Percentiles rank a stretch among this genome's conserved stretches.
Conservation (phyloP, 2,888 invertebrate genomes). For the Pterostichus niger region DNA sequence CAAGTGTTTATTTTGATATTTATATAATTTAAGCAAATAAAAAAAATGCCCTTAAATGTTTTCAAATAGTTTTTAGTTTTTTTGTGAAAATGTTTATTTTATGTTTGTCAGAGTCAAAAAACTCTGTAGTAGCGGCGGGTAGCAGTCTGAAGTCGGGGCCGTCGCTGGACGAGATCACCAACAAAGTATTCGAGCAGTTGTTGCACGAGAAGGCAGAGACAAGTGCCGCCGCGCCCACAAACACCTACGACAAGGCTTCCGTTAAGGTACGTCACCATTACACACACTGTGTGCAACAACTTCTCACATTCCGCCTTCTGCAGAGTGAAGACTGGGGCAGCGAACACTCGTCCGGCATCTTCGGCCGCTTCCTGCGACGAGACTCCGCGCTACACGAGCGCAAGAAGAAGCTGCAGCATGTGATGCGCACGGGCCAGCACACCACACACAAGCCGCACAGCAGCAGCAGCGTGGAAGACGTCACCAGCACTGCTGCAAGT, state of each 20-base stretch:
- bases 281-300: not conserved
- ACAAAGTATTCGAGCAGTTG: slow-evolving; percentile 87
- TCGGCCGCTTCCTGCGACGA: slow-evolving; percentile 83
- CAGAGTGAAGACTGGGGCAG: slow-evolving; percentile 87
- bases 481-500: slow-evolving; percentile 62
- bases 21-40: no score
- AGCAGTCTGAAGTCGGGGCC: slow-evolving; percentile 71
- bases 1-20: no score
- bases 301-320: slow-evolving; percentile 68
- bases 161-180: slow-evolving; percentile 86
- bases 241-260: slow-evolving; percentile 78
- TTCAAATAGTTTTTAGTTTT: no score
- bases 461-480: slow-evolving; percentile 70
- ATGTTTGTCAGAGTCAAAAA: slow-evolving; percentile 43
- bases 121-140: no score
- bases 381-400: slow-evolving; percentile 79
- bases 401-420: slow-evolving; percentile 73
- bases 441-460: slow-evolving; percentile 40
- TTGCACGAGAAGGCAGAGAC: slow-evolving; percentile 83
- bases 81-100: not conserved
- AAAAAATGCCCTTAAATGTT: no score
- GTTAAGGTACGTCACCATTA: slow-evolving; percentile 77
- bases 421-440: slow-evolving; percentile 69
- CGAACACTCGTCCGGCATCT: slow-evolving; percentile 84
- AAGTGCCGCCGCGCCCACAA: slow-evolving; percentile 71